Conservation (phyloP, 2,113 vertebrate species). For the Chloebia gouldiae region DNA sequence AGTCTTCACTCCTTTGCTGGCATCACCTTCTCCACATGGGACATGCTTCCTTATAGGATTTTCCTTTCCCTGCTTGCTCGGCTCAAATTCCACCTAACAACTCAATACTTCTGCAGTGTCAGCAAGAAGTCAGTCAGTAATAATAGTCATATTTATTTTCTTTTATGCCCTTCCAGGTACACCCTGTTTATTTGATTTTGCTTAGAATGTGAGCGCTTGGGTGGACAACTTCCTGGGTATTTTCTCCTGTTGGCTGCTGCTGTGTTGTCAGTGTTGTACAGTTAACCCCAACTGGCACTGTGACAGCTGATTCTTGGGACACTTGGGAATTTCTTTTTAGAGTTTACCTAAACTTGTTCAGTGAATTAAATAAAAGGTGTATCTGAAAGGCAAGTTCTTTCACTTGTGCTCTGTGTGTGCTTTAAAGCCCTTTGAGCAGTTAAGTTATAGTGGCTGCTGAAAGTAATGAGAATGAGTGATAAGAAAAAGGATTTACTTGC, state of each 20-base stretch:
- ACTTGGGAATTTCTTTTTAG: not conserved
- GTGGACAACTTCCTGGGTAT: not conserved
- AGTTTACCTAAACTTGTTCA: not conserved
- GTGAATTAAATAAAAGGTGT: not conserved
- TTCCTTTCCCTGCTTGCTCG: not conserved
- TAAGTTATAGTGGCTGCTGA: not conserved
- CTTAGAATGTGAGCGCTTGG: not conserved
- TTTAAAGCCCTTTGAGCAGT: not conserved
- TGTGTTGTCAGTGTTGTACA: fast-evolving
- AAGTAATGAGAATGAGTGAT: not conserved
- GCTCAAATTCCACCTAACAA: not conserved
- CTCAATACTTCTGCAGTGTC: not conserved
- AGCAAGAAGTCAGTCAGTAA: not conserved
- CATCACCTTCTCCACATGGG: not conserved
- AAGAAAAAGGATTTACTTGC: conserved; percentile 21
- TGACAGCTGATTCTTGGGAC: not conserved
- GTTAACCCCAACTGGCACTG: not conserved
- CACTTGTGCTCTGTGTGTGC: not conserved
- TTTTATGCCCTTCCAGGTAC: not conserved
- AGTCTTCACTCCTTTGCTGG: not conserved
- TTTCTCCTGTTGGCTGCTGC: not conserved
- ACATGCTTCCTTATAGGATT: not conserved
- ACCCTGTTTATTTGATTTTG: not conserved
- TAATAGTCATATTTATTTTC: not conserved
- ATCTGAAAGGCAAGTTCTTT: not conserved